Conservation (phyloP, 2,113 vertebrate species). For the Xenus cinereus region DNA sequence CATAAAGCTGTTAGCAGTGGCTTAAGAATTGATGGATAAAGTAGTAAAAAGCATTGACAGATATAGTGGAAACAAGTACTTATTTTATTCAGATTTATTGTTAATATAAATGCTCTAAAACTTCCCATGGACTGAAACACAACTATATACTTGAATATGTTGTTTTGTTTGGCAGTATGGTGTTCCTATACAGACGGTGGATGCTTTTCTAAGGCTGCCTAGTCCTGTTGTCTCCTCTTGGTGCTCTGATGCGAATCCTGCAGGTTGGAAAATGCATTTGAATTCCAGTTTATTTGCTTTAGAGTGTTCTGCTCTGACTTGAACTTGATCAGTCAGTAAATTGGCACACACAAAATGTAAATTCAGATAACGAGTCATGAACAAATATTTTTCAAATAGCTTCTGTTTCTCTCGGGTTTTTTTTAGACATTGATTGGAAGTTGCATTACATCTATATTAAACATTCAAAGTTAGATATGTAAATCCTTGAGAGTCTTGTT, state of each 20-base stretch:
- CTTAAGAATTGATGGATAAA: background rate
- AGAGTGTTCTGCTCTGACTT: background rate
- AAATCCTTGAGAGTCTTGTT: background rate
- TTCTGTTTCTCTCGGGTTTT: background rate
- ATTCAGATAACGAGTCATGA: background rate
- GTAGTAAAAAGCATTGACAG: background rate
- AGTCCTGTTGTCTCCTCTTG: slow-evolving; percentile 75
- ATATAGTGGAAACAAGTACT: background rate
- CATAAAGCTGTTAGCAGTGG: background rate
- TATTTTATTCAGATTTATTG: background rate
- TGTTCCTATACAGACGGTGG: slow-evolving; percentile 70
- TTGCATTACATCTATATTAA: background rate
- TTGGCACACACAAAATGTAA: background rate
- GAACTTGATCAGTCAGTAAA: background rate
- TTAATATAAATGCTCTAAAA: background rate
- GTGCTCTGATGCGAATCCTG: slow-evolving; percentile 85
- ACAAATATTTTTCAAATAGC: background rate
- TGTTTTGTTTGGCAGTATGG: slow-evolving; percentile 79
- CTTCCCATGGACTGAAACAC: background rate
- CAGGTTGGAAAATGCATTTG: slow-evolving; percentile 74
- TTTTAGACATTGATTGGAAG: background rate
- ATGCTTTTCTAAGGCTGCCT: slow-evolving; percentile 79
- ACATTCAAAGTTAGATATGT: background rate
- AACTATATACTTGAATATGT: background rate
- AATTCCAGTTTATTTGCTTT: background rate